Base-by-base conservation (phyloP, 2,113 vertebrate species). In the Cephalopterus ornatus region DNA sequence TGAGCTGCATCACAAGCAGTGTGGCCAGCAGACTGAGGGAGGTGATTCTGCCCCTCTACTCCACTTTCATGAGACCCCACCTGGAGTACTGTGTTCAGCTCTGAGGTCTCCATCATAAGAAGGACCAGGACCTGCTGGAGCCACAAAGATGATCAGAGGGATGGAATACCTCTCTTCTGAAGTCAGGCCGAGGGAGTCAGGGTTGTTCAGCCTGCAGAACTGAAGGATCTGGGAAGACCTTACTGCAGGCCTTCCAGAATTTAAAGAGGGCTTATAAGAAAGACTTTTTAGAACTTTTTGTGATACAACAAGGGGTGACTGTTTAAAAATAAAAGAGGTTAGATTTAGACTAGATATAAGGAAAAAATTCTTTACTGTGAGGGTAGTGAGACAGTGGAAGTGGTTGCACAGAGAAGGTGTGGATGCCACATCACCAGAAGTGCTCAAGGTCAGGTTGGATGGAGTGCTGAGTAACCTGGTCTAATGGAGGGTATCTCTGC, bases 51-150 rank as follows among this genome's bases (percentile, higher is more conserved):
- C 5, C 8, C 22, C 42, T 3, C 15, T 44, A 6, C 22, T 44
- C 37, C 24, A 33, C 33, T 46, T 10, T n/a, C 28, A 1, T 21
- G 52, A 67, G 37, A 89, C 7, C 8, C 15, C 20, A 17, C 6
- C n/a, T 6, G n/a, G 12, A 39, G 24, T 30, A 23, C 23, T 39
- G 28, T 2, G 2, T 33, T 37, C 27, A 44, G 23, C 19, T 47
- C 59, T 5, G 8, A 5, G 7, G 15, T 13, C 28, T 44, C 13
- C 42, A 37, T 0, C 8, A 4, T 4, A 5, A 11, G 10, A 67
- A 46, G 58, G 28, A n/a, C 28, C 7, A 13, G 33, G 32, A 24
- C 19, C 23, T 17, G 19, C 20, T 30, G 52, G n/a, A 53, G 28
- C 15, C 37, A 44, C 15, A 46, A 20, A 67, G 23, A 14, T 39